Evolutionary conservation across 1,140 invertebrate species (phyloP).

Genomic region (Drosophila kepulauana): DNA sequence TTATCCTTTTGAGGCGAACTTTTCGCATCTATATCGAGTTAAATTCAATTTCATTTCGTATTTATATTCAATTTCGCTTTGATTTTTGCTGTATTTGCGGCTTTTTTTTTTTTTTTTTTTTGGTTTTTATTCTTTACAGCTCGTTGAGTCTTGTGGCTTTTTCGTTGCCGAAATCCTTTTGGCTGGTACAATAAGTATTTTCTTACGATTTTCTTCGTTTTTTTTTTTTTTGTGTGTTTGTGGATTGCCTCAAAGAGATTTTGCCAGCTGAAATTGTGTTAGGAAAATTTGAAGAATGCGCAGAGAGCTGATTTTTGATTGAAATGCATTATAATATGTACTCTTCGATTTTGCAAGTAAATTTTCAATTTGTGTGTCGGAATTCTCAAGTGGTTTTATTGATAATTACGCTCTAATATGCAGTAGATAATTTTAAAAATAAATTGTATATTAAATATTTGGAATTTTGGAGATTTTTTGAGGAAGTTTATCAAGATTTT

Average conservation of each 20-base stretch:
- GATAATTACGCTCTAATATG: no score
- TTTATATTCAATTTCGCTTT: conserved; percentile 79
- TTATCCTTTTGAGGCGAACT: conserved; percentile 57
- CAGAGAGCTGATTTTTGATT: background rate
- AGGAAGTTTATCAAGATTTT: no score
- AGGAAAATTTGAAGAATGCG: background rate
- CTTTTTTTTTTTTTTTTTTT: conserved; percentile 40
- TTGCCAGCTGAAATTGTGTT: background rate
- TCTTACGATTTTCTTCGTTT: conserved; percentile 27
- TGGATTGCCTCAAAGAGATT: conserved; percentile 52
- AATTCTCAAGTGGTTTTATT: no score
- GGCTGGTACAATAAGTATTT: conserved; percentile 26
- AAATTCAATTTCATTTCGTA: conserved; percentile 73
- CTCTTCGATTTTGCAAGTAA: no score
- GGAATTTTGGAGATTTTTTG: no score
- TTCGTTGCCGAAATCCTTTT: conserved; percentile 23
- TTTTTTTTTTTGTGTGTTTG: no score
- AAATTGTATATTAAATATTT: no score
- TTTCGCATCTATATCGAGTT: conserved; percentile 49
- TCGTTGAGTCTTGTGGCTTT: conserved; percentile 39
- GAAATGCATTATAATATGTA: background rate
- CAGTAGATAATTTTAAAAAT: no score
- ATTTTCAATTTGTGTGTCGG: no score
- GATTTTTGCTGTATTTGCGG: conserved; percentile 69
- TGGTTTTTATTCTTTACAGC: conserved; percentile 11